Percentiles rank a stretch among this genome's conserved stretches.
phyloP scores from a whole-genome alignment of 1,140 invertebrate species.

The Campoletis sonorensis region DNA sequence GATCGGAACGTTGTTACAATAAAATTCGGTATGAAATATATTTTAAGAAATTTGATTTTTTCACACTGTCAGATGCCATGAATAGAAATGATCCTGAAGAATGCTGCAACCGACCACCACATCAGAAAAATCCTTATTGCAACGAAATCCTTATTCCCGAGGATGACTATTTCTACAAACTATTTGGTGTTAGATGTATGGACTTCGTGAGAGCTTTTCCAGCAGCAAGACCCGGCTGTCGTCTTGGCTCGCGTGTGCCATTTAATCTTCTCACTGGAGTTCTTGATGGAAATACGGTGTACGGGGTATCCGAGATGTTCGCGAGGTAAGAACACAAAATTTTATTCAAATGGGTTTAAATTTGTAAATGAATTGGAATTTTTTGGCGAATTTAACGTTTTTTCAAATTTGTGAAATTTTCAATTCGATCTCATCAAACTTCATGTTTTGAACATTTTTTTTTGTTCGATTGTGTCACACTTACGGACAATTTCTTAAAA shows the following conservation, averaged over 20 bases:
- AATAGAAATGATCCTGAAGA: constrained; percentile 93
- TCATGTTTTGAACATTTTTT: no score
- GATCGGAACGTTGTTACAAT: no score
- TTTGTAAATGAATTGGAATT: not conserved
- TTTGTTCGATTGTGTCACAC: no score
- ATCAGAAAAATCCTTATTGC: constrained; percentile 92
- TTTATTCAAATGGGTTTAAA: not conserved
- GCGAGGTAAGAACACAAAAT: constrained; percentile 76
- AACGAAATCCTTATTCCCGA: constrained; percentile 92
- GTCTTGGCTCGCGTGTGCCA: constrained; percentile 86
- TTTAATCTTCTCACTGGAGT: constrained; percentile 91
- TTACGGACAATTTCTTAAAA: no score
- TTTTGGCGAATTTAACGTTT: no score
- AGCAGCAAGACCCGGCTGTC: constrained; percentile 87
- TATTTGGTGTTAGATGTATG: constrained; percentile 90
- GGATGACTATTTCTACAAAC: constrained; percentile 93
- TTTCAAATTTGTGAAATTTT: no score
- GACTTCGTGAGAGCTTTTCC: constrained; percentile 93
- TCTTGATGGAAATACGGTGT: constrained; percentile 90
- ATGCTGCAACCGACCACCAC: constrained; percentile 86
- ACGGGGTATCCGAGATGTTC: constrained; percentile 88
- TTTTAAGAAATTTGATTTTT: constrained; percentile 47
- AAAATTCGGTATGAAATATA: not conserved
- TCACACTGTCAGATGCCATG: constrained; percentile 81
- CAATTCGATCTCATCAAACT: no score